These are phyloP conservation scores for Drosophila watanabei DNA, from an alignment of 1,140 invertebrate genomes.

Conservation along the genomic window DNA sequence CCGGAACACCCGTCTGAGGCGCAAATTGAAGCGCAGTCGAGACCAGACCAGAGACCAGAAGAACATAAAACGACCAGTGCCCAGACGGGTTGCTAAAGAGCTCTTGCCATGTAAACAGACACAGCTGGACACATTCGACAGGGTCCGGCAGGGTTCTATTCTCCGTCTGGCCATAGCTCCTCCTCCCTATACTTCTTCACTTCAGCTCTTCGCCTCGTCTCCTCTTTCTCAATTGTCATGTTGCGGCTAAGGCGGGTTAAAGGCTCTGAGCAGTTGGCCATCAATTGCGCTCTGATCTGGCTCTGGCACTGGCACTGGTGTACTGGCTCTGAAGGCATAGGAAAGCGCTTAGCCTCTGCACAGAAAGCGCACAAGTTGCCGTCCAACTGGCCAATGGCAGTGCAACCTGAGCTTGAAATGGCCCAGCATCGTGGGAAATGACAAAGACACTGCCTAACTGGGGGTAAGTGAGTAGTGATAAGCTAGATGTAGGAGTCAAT, in stretches of 20 bases:
- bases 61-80: conserved; percentile 50
- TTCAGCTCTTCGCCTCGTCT: not conserved
- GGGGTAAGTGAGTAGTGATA: conserved; percentile 39
- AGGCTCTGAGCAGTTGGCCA: conserved; percentile 47
- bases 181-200: not conserved
- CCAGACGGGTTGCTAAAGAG: conserved; percentile 62
- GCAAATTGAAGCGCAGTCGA: conserved; percentile 60
- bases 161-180: conserved; percentile 18
- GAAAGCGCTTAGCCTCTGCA: conserved; percentile 48
- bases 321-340: conserved; percentile 49
- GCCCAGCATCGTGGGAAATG: conserved; percentile 39
- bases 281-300: conserved; percentile 60
- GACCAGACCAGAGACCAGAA: conserved; percentile 29
- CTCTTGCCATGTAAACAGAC: conserved; percentile 68
- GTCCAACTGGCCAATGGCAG: conserved; percentile 16
- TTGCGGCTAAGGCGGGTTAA: conserved; percentile 44
- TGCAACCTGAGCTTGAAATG: conserved; percentile 28
- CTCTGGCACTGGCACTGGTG: conserved; percentile 8
- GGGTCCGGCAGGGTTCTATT: conserved; percentile 16
- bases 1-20: conserved; percentile 47
- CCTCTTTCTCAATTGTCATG: conserved; percentile 43
- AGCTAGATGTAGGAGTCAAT: conserved; percentile 35
- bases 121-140: conserved; percentile 62
- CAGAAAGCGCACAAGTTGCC: conserved; percentile 7
- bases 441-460: conserved; percentile 4